Base-by-base conservation (phyloP, 2,797 vertebrate genomes). In the Sandelia bainsii region DNA sequence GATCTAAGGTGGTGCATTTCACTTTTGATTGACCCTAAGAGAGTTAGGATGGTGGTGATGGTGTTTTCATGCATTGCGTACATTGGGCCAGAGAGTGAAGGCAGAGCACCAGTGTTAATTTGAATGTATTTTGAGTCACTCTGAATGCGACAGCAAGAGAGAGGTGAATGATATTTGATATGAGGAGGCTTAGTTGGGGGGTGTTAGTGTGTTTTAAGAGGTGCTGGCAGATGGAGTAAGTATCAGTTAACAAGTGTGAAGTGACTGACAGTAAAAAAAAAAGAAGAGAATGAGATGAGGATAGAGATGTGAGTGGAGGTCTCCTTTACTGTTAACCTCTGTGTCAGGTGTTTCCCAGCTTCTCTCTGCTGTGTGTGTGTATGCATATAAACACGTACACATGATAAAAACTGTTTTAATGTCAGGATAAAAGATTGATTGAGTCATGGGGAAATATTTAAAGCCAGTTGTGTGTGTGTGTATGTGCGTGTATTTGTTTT, bases 11-110 rank as follows among this genome's bases (percentile, higher is more conserved):
- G 14, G n/a, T 3, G 6, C 5, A 3, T 22, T 53, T 44, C 4
- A n/a, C 45, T 2, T 46, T 46, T 46, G 3, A 14, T 0, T 32
- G 12, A 12, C 3, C 22, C 16, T 5, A 25, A 39, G 20, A 88
- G 11, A 46, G 6, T 17, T 17, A 90, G 87, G 14, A 5, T 87
- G 85, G 86, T 89, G n/a, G n/a, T n/a, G n/a, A n/a, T n/a, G n/a
- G n/a, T n/a, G n/a, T n/a, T n/a, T n/a, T n/a, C n/a, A n/a, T n/a
- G n/a, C n/a, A n/a, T n/a, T n/a, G n/a, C n/a, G n/a, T n/a, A n/a
- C n/a, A n/a, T n/a, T n/a, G n/a, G 7, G 42, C 13, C 37, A 17
- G 13, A 59, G 51, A 11, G 29, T 19, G 2, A 44, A 44, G 17
- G 42, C 5, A 17, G 16, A 19, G 42, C 3, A 13, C 44, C 29